A percentile compares a stretch with the other conserved stretches of the same genome.
These are phyloP conservation scores for Montipora capricornis DNA, from an alignment of 64 coral and sea anemone species.

Conservation along the genomic window DNA sequence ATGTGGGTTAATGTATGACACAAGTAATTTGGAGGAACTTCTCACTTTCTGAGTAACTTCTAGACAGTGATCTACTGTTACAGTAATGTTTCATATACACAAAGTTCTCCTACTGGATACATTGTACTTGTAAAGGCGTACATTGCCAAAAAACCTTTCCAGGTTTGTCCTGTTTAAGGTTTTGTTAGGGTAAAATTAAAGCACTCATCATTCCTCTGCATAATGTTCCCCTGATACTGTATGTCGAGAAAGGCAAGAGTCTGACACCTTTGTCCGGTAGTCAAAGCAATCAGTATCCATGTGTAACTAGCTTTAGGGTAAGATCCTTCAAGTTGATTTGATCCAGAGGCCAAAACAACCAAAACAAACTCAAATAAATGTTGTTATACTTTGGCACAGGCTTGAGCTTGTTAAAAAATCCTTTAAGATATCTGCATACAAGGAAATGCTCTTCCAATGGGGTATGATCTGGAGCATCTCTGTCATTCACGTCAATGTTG, in stretches of 20 bases:
- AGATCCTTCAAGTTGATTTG: constrained; percentile 55
- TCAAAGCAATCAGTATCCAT: constrained; percentile 19
- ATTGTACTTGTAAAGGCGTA: not conserved
- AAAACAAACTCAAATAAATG: not conserved
- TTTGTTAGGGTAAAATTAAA: constrained; percentile 19
- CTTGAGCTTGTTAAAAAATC: constrained; percentile 43
- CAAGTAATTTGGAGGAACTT: too few species aligned
- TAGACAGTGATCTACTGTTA: too few species aligned
- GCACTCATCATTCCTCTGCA: constrained; percentile 33
- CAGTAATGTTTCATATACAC: not conserved
- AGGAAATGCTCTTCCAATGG: too few species aligned
- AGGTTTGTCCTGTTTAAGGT: not conserved
- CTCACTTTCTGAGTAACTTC: too few species aligned
- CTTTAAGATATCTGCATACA: too few species aligned
- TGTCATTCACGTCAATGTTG: too few species aligned
- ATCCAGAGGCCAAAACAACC: constrained; percentile 10
- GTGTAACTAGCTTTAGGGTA: not conserved
- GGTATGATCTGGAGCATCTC: too few species aligned
- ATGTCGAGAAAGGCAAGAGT: not conserved
- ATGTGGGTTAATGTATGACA: too few species aligned
- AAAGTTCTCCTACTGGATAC: not conserved
- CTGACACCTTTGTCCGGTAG: constrained; percentile 66
- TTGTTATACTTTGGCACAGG: constrained; percentile 11
- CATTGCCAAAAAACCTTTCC: constrained; percentile 6
- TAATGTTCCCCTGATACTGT: not conserved